These are phyloP conservation scores for Glomeris maerens DNA, from an alignment of 1,140 invertebrate species.

Conservation along the genomic window DNA sequence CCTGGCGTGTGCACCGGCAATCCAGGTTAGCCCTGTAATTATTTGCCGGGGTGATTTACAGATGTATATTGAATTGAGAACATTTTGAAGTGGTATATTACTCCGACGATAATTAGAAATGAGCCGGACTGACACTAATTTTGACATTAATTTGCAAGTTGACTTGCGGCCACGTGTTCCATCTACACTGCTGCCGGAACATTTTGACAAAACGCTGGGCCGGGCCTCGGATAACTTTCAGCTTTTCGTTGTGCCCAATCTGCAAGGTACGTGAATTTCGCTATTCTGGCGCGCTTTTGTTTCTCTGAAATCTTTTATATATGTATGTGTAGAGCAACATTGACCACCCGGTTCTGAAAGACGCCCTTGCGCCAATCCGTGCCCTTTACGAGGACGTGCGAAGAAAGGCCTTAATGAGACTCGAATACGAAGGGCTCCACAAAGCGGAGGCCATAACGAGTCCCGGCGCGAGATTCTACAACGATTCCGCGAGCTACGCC, in stretches of 20 bases:
- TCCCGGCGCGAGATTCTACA: slow-evolving; percentile 49
- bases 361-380: slow-evolving; percentile 62
- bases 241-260: slow-evolving; percentile 90
- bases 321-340: slow-evolving; percentile 48
- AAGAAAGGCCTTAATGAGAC: slow-evolving; percentile 83
- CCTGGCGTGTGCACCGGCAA: slow-evolving; percentile 81
- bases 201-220: slow-evolving; percentile 79
- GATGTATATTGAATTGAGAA: neutral
- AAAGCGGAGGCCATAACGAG: slow-evolving; percentile 54
- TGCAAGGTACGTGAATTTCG: slow-evolving; percentile 63
- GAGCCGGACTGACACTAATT: slow-evolving; percentile 7
- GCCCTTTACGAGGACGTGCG: slow-evolving; percentile 75
- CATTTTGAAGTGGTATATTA: too few species aligned
- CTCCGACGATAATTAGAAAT: neutral
- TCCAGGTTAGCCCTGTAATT: slow-evolving; percentile 45
- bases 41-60: neutral
- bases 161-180: slow-evolving; percentile 97
- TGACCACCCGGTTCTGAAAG: slow-evolving; percentile 58
- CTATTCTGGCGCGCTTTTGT: neutral
- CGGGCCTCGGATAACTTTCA: slow-evolving; percentile 89
- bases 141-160: slow-evolving; percentile 51
- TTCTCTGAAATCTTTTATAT: slow-evolving; percentile 3
- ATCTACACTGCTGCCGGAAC: slow-evolving; percentile 76
- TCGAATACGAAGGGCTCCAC: slow-evolving; percentile 89
- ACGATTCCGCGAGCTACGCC: slow-evolving; percentile 72